phyloP scores from a whole-genome alignment of 2,888 invertebrate species.

The Lasioglossum morio region DNA sequence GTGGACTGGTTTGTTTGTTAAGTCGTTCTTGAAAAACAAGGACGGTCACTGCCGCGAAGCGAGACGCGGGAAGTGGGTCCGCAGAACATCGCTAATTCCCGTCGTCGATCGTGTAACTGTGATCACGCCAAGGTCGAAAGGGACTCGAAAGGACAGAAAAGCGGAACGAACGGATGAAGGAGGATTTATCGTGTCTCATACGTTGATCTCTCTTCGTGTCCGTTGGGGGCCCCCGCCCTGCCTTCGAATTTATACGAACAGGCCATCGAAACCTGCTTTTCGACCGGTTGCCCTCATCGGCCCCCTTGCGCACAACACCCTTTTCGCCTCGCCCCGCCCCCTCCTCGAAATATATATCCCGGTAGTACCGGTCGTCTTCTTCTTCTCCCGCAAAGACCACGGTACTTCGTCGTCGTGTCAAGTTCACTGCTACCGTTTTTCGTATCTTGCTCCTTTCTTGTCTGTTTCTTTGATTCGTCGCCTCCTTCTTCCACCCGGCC shows the following conservation, averaged over 20 bases:
- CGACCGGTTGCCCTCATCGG: constrained; percentile 68
- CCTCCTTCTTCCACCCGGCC: constrained; percentile 11
- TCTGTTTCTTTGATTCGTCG: constrained; percentile 23
- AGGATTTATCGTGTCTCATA: constrained; percentile 68
- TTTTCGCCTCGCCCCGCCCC: constrained; percentile 3
- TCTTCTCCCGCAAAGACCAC: constrained; percentile 55
- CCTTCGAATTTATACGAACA: constrained; percentile 64
- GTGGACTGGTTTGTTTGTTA: background rate
- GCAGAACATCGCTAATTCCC: background rate
- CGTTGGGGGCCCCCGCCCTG: constrained; percentile 49
- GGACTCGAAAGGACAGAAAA: constrained; percentile 50
- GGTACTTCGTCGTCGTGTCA: constrained; percentile 71
- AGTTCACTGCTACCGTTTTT: constrained; percentile 73
- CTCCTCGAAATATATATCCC: constrained; percentile 14
- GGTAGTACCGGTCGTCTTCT: constrained; percentile 51
- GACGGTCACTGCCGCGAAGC: constrained; percentile 3
- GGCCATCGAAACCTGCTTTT: constrained; percentile 70
- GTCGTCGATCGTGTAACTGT: constrained; percentile 35
- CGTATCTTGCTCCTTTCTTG: constrained; percentile 50
- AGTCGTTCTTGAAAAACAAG: background rate
- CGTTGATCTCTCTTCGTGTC: constrained; percentile 67
- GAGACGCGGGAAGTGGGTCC: constrained; percentile 39
- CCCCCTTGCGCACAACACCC: background rate
- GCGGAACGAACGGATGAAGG: constrained; percentile 55
- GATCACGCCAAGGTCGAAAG: constrained; percentile 66